Evolutionary conservation across 2,113 vertebrate genomes (phyloP).

Genomic region (Mastomys coucha): DNA sequence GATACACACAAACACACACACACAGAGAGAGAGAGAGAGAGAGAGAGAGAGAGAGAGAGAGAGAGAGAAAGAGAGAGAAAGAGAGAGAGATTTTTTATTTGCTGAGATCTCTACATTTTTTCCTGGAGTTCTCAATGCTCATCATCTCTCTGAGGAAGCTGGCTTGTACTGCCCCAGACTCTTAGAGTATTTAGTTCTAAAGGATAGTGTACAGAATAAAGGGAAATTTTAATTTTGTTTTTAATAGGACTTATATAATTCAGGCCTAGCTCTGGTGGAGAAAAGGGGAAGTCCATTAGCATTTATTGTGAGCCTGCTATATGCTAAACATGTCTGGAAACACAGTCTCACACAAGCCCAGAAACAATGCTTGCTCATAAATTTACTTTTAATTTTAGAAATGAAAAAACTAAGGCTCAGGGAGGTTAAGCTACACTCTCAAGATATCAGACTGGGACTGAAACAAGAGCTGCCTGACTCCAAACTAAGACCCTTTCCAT

Average conservation of each 20-base stretch:
- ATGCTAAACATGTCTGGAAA: conserved; percentile 4
- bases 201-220: conserved; percentile 25
- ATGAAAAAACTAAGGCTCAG: conserved; percentile 19
- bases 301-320: not conserved
- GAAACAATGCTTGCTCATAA: not conserved
- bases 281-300: not conserved
- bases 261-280: not conserved
- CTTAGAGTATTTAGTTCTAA: conserved; percentile 51
- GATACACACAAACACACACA: not conserved
- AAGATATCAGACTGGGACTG: conserved; percentile 50
- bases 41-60: no score
- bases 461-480: conserved; percentile 19
- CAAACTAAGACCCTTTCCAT: not conserved
- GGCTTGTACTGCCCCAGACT: conserved; percentile 7
- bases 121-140: conserved; percentile 18
- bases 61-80: not conserved
- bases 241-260: conserved; percentile 44
- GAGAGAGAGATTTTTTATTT: not conserved
- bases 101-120: conserved; percentile 23
- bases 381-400: conserved; percentile 58
- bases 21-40: not conserved
- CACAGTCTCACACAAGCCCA: not conserved
- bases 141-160: conserved; percentile 10
- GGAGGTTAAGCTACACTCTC: conserved; percentile 45
- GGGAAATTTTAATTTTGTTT: not conserved